phyloP scores from a whole-genome alignment of 1,140 invertebrate species.

The Babylonia areolata region DNA sequence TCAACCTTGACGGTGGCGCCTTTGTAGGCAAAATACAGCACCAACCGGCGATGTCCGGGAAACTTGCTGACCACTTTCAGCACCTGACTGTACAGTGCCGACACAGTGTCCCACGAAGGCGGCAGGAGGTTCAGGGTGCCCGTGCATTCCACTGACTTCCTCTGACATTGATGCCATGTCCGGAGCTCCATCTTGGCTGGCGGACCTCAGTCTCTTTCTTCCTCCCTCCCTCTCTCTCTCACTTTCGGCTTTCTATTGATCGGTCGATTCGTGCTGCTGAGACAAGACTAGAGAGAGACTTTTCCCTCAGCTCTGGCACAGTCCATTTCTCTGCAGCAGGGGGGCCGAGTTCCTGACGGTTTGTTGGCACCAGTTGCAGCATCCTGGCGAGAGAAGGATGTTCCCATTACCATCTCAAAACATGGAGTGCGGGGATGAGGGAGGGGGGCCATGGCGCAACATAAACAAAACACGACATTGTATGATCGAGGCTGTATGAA shows the following conservation, averaged over 20 bases:
- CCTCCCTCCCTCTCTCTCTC: slow-evolving; percentile 23
- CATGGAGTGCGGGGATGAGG: too few species aligned
- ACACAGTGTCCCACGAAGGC: slow-evolving; percentile 50
- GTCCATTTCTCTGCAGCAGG: slow-evolving; percentile 35
- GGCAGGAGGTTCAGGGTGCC: slow-evolving; percentile 43
- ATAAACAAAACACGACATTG: too few species aligned
- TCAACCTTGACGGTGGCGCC: slow-evolving; percentile 53
- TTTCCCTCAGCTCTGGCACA: neutral
- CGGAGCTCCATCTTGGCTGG: slow-evolving; percentile 45
- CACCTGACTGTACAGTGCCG: slow-evolving; percentile 48
- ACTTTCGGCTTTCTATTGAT: slow-evolving; percentile 43
- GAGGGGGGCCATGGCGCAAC: too few species aligned
- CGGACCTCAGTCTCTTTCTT: too few species aligned
- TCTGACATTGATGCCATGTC: slow-evolving; percentile 40
- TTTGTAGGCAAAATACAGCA: slow-evolving; percentile 56
- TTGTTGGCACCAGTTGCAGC: neutral
- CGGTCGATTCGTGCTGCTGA: neutral
- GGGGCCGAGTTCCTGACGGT: neutral
- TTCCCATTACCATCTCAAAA: too few species aligned
- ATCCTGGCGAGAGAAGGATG: too few species aligned
- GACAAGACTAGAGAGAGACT: too few species aligned
- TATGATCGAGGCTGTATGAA: too few species aligned
- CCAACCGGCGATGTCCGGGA: slow-evolving; percentile 51
- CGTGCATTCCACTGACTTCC: slow-evolving; percentile 4
- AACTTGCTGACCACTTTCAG: slow-evolving; percentile 46